phyloP scores from a whole-genome alignment of 2,888 invertebrate species.

The Punctoribates punctum region DNA sequence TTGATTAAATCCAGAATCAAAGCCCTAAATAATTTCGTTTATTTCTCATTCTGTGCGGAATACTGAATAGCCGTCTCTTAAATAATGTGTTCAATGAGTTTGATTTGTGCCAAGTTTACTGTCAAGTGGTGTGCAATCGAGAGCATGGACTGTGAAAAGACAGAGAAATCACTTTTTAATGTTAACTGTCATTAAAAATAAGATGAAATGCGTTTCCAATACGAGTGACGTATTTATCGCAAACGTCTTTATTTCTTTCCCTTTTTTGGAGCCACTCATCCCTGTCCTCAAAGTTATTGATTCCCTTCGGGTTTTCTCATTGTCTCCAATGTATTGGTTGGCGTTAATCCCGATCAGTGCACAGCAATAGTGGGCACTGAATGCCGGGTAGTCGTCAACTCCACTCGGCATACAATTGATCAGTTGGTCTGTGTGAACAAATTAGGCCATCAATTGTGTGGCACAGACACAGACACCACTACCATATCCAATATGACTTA shows the following conservation, averaged over 20 bases:
- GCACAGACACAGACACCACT: too few species aligned
- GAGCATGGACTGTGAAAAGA: background rate
- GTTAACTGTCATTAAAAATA: constrained; percentile 24
- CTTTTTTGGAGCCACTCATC: background rate
- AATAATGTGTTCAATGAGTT: background rate
- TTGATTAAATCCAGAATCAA: background rate
- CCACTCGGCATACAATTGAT: constrained; percentile 2
- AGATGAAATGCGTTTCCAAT: constrained; percentile 5
- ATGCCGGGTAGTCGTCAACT: constrained; percentile 13
- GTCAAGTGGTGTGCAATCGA: background rate
- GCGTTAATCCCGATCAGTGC: constrained; percentile 16
- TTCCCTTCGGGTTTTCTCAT: background rate
- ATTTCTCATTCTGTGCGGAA: too few species aligned
- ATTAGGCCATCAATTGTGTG: constrained; percentile 30
- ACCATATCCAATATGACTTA: constrained; percentile 11
- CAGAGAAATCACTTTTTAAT: background rate
- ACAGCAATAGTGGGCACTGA: background rate
- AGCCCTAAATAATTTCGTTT: too few species aligned
- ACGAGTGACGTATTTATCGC: constrained; percentile 6
- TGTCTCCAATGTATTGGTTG: background rate
- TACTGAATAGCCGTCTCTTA: background rate
- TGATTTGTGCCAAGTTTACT: background rate
- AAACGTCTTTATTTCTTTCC: background rate
- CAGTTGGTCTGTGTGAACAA: constrained; percentile 21
- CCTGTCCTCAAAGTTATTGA: background rate